Percentiles rank a stretch among this genome's conserved stretches.
phyloP scores from a whole-genome alignment of 2,797 vertebrate genomes.

The Vireo griseus region DNA sequence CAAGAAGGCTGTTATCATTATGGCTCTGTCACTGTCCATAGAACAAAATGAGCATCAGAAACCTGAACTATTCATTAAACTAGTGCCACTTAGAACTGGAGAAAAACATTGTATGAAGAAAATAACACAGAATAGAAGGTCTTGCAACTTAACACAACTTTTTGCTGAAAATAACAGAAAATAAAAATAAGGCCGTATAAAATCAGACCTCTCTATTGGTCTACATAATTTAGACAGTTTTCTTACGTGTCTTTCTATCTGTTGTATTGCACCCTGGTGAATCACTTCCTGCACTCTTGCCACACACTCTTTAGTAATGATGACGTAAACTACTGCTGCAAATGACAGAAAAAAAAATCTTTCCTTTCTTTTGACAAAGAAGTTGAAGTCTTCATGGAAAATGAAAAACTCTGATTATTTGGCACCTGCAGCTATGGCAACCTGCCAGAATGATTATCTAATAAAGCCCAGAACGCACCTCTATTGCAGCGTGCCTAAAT shows the following conservation, averaged over 20 bases:
- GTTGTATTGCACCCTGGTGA: background rate
- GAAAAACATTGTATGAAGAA: background rate
- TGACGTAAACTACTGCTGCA: background rate
- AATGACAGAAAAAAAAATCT: background rate
- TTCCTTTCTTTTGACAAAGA: background rate
- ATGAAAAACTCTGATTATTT: background rate
- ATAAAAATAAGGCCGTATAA: background rate
- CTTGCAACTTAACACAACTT: background rate
- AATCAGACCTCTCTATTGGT: background rate
- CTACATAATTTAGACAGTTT: background rate
- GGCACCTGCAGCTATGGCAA: constrained; percentile 26
- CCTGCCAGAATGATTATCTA: background rate
- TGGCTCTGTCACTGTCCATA: background rate
- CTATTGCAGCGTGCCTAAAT: background rate
- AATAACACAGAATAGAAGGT: background rate
- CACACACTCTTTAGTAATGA: background rate
- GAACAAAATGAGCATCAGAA: constrained; percentile 7
- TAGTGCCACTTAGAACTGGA: accelerated
- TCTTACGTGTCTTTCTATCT: background rate
- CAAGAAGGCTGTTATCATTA: constrained; percentile 14
- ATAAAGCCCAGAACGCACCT: background rate
- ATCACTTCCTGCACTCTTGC: constrained; percentile 20
- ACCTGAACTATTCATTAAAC: background rate
- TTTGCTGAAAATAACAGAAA: background rate
- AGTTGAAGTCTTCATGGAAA: background rate